A percentile compares a stretch with the other conserved stretches of the same genome.
Evolutionary conservation across 2,113 vertebrate species (phyloP).

Genomic region (Rafetus swinhoei): DNA sequence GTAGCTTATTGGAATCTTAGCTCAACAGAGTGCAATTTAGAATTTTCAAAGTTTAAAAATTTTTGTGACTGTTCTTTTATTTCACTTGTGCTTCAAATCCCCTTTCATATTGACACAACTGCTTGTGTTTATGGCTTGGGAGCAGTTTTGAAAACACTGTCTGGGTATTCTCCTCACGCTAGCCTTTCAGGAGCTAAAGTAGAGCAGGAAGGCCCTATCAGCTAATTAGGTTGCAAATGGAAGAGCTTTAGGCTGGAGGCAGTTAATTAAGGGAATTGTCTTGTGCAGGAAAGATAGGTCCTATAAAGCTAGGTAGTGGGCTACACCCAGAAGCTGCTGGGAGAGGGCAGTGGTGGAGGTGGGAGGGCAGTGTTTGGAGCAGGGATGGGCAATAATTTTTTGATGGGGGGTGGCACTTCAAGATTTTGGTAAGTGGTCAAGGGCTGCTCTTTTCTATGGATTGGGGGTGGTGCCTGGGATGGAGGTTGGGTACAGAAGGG

Average conservation of each 20-base stretch:
- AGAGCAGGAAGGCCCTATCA: neutral
- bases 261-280: neutral
- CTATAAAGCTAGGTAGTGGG: no score
- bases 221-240: neutral
- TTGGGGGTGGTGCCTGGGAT: no score
- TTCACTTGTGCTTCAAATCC: neutral
- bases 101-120: neutral
- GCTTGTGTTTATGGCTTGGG: neutral
- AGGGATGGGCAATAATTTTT: no score
- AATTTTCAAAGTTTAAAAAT: neutral
- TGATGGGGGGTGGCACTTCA: no score
- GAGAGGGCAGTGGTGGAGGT: no score
- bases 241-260: neutral
- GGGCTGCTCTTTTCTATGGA: no score
- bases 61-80: neutral
- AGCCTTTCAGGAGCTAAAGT: neutral
- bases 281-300: neutral
- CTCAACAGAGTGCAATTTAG: neutral
- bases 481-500: no score
- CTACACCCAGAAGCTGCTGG: no score
- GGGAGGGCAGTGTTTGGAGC: no score
- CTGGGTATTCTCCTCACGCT: neutral
- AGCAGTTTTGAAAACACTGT: neutral
- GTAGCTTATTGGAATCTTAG: no score
- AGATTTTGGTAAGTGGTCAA: no score